Base-by-base conservation (phyloP, 1,140 invertebrate genomes). In the Calephelis virginiensis region DNA sequence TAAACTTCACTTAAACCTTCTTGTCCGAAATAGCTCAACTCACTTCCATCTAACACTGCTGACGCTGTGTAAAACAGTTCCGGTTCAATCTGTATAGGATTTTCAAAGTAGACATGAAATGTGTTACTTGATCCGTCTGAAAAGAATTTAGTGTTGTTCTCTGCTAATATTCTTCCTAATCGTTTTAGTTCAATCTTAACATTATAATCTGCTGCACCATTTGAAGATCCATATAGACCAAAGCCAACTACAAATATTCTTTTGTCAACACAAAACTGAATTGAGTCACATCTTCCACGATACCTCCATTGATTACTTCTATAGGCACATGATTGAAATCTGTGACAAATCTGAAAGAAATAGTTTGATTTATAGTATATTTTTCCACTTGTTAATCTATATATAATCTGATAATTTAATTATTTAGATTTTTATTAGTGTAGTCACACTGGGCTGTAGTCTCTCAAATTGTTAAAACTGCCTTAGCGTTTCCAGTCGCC, bases 271-370 rank as follows among this genome's bases (percentile, higher is more conserved):
- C 96, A 97, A 85, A 98, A 98, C 80, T 98, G 97, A 79, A 98
- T 98, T 45, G 96, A 97, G 80, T 98, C 97, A 81, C 97, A 98
- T 56, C 97, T 93, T 11, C 97, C 97, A 78, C 97, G 93, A 82
- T 98, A 98, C 46, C 97, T 93, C 97, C 97, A 98, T 79, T 99
- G 98, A 85, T 99, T 99, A 79, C 96, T 97, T 73, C 98, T 94
- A 85, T 99, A 99, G 5, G 98, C 98, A 81, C 97, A 98, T 0
- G 97, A 98, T 86, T 98, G 97, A 85, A 99, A 99, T 84, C 98
- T 93, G 85, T 98, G 97, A 80, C 97, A 98, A 11, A 97, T 95
- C 95, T 96, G 86, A 37, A 92, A 91, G 10, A 73, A 60, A 68
- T 70, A 69, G 73, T 37, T 50, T 59, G 49, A 63, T 68, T n/a